Evolutionary conservation across 1,140 invertebrate genomes (phyloP).

Genomic region (Zaprionus gabonicus): DNA sequence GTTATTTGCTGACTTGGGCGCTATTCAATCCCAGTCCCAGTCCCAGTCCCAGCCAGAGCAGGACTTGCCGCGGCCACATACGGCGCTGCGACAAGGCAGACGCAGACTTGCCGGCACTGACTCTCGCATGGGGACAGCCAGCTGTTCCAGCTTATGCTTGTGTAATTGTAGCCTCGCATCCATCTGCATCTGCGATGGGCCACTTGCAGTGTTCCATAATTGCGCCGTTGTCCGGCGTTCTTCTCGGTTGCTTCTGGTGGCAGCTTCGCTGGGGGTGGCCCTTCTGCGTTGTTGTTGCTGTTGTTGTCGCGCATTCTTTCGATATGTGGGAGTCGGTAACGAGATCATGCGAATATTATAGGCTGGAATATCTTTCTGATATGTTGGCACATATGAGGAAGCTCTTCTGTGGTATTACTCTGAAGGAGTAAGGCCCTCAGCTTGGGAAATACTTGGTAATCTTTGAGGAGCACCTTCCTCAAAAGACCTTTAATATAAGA

Average conservation of each 20-base stretch:
- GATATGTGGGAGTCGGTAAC: constrained; percentile 4
- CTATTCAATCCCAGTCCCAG: constrained; percentile 32
- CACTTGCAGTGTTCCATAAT: constrained; percentile 59
- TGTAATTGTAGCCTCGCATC: constrained; percentile 69
- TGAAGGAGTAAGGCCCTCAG: background rate
- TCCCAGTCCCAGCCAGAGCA: constrained; percentile 2
- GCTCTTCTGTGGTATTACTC: background rate
- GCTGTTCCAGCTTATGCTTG: constrained; percentile 34
- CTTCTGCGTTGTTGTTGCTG: background rate
- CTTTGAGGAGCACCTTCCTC: background rate
- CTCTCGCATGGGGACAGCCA: constrained; percentile 35
- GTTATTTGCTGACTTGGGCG: constrained; percentile 71
- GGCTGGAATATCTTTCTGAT: background rate
- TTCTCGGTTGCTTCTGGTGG: constrained; percentile 10
- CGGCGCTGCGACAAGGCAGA: constrained; percentile 31
- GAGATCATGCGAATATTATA: background rate
- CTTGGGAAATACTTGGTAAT: background rate
- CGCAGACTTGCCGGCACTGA: constrained; percentile 37
- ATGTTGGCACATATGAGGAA: background rate
- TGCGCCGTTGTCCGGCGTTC: constrained; percentile 35
- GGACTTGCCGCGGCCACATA: constrained; percentile 57
- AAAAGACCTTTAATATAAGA: too few species aligned
- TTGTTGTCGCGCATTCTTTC: background rate
- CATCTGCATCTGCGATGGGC: constrained; percentile 35
- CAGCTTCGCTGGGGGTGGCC: constrained; percentile 28